Percentiles rank a stretch among this genome's conserved stretches.
Conservation (phyloP, 2,113 vertebrate species). For the Laticauda laticaudata region DNA sequence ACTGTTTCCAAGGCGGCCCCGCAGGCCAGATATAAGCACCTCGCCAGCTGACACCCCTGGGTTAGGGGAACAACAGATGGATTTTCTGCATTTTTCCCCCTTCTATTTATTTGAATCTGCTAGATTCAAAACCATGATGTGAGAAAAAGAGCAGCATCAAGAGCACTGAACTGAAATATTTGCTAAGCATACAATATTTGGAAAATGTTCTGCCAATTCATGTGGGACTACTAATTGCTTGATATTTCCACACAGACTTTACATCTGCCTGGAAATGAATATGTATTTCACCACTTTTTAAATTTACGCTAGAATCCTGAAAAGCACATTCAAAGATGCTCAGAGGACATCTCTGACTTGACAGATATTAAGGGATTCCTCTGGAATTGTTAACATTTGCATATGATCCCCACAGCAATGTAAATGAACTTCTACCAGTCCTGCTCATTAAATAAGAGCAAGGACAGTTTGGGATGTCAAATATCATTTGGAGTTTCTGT, state of each 20-base stretch:
- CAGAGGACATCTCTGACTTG: background rate
- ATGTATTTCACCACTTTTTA: background rate
- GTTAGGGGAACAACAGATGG: background rate
- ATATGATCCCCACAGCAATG: background rate
- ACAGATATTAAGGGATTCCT: background rate
- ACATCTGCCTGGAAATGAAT: background rate
- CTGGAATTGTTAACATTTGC: background rate
- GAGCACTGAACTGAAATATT: background rate
- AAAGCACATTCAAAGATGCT: background rate
- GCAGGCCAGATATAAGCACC: too few relatives aligned
- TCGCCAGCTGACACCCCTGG: too few relatives aligned
- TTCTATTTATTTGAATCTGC: background rate
- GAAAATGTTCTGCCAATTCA: background rate
- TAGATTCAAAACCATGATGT: background rate
- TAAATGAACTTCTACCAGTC: background rate
- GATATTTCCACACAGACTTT: background rate
- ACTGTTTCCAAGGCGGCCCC: too few relatives aligned
- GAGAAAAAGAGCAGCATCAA: background rate
- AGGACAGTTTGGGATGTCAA: background rate
- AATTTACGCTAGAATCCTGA: background rate
- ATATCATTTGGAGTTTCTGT: background rate
- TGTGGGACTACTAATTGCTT: background rate
- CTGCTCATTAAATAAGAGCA: background rate
- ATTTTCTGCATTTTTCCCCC: background rate
- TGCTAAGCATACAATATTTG: background rate